phyloP scores from a whole-genome alignment of 2,113 vertebrate species.

The Prolemur simus region DNA sequence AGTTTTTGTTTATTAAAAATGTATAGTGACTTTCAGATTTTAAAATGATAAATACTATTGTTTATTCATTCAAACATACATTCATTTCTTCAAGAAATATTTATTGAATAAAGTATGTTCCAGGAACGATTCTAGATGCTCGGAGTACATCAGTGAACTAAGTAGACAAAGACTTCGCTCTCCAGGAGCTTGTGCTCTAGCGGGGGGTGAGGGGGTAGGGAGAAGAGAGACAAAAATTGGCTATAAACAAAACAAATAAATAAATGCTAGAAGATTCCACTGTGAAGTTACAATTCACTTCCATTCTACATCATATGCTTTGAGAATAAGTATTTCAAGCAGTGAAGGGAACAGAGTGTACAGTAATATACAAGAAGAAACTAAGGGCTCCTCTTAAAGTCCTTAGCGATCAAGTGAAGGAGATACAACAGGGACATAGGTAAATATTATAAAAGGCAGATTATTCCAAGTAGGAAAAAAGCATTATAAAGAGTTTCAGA shows the following conservation, averaged over 20 bases:
- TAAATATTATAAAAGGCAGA: conserved; percentile 55
- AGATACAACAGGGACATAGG: not conserved
- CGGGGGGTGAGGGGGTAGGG: too few species aligned
- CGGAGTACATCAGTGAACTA: not conserved
- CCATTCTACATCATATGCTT: not conserved
- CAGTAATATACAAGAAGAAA: not conserved
- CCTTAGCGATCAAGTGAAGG: not conserved
- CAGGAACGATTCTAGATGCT: not conserved
- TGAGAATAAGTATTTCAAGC: not conserved
- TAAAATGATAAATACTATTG: not conserved
- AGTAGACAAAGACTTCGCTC: not conserved
- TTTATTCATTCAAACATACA: not conserved
- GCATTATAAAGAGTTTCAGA: conserved; percentile 17
- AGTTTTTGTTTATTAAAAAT: not conserved
- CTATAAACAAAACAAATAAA: not conserved
- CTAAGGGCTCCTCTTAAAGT: not conserved
- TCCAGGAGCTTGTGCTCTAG: not conserved
- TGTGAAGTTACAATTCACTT: not conserved
- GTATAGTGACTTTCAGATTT: not conserved
- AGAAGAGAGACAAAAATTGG: not conserved
- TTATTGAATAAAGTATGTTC: not conserved
- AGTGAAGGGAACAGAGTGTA: not conserved
- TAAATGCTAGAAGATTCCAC: not conserved
- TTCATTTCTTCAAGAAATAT: not conserved
- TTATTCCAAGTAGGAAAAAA: not conserved